These are phyloP conservation scores for Heterodera schachtii DNA, from an alignment of 1,140 invertebrate genomes.

Conservation along the genomic window DNA sequence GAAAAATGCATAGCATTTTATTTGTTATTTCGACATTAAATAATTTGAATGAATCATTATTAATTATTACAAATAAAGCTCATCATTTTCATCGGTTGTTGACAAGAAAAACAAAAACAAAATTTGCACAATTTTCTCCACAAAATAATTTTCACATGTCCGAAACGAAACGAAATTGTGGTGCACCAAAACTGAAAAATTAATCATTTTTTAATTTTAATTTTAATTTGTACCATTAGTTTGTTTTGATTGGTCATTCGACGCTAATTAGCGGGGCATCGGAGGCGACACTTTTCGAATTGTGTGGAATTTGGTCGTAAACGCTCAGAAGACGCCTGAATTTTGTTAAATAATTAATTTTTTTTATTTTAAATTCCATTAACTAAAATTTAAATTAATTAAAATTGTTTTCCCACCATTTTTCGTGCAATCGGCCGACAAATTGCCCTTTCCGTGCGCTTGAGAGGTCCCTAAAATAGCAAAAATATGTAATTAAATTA, in stretches of 20 bases:
- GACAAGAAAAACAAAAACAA: no score
- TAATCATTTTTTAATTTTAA: not conserved
- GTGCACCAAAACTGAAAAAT: not conserved
- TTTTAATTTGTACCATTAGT: not conserved
- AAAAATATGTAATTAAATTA: not conserved
- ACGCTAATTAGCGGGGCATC: not conserved
- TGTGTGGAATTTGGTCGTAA: slow-evolving; percentile 17
- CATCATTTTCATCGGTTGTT: no score
- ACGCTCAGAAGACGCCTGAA: slow-evolving; percentile 23
- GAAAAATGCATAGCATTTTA: no score
- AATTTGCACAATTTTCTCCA: no score
- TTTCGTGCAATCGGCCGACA: slow-evolving; percentile 20
- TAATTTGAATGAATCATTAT: no score
- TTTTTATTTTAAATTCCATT: not conserved
- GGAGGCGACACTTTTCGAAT: not conserved
- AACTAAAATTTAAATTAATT: not conserved
- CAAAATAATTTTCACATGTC: no score
- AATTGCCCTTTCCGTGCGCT: slow-evolving; percentile 8
- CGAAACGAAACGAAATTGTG: no score
- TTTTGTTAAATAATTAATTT: no score
- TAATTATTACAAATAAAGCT: no score
- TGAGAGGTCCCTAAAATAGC: slow-evolving; percentile 14
- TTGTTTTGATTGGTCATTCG: not conserved
- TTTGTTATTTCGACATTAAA: no score
- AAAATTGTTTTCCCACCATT: not conserved